These are phyloP conservation scores for Pelosia muscerda DNA, from an alignment of 2,888 invertebrate genomes.

Conservation along the genomic window DNA sequence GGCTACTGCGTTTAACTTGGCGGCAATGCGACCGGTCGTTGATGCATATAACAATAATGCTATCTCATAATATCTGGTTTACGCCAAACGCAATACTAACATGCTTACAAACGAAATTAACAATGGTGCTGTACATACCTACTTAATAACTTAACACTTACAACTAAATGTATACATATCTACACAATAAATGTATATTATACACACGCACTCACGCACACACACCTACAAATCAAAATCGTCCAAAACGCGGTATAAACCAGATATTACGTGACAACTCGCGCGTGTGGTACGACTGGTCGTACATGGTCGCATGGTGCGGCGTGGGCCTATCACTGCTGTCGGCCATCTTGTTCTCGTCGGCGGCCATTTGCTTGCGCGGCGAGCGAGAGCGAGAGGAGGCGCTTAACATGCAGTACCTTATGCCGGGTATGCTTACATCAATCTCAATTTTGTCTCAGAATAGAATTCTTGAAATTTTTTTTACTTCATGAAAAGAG, in stretches of 20 bases:
- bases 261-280: conserved; percentile 95
- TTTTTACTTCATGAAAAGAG: conserved; percentile 1
- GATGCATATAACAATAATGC: conserved; percentile 72
- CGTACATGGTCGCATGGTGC: conserved; percentile 98
- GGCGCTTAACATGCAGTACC: conserved; percentile 98
- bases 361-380: conserved; percentile 97
- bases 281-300: conserved; percentile 97
- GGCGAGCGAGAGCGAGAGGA: conserved; percentile 97
- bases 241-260: conserved; percentile 70
- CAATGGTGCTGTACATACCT: conserved; percentile 70
- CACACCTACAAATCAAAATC: conserved; percentile 21
- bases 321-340: conserved; percentile 97
- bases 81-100: conserved; percentile 83
- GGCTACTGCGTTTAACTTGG: conserved; percentile 73
- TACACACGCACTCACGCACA: not conserved
- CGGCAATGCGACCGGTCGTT: conserved; percentile 69
- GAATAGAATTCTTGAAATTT: not conserved
- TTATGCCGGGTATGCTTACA: conserved; percentile 94
- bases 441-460: conserved; percentile 24
- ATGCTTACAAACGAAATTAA: conserved; percentile 73
- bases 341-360: conserved; percentile 96
- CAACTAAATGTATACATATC: conserved; percentile 32
- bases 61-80: conserved; percentile 85
- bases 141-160: conserved; percentile 44
- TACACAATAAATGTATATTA: conserved; percentile 36